Conservation (phyloP, 2,113 vertebrate genomes). For the Pelodiscus sinensis region DNA sequence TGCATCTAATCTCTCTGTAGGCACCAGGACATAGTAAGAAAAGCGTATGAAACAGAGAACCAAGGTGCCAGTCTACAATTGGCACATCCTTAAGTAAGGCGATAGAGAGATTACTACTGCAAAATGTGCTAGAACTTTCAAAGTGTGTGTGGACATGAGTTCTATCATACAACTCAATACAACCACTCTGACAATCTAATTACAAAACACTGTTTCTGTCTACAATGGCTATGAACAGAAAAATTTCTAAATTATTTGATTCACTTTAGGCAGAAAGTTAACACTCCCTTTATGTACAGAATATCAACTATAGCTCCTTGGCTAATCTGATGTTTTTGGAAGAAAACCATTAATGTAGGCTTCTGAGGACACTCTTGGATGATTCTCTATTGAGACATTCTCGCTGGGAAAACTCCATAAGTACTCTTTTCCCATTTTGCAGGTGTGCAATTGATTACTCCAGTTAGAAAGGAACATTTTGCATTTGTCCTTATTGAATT, state of each 20-base stretch:
- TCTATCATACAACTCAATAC: background rate
- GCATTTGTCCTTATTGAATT: no score
- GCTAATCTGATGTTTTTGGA: no score
- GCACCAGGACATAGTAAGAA: background rate
- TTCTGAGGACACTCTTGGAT: background rate
- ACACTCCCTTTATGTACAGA: no score
- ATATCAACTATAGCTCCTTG: no score
- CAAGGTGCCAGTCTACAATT: background rate
- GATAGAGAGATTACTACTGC: background rate
- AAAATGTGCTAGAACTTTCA: background rate
- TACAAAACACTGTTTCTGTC: background rate
- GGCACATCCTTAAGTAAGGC: background rate
- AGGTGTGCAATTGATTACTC: no score
- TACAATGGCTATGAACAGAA: no score
- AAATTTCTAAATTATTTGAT: no score
- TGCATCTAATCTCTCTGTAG: background rate
- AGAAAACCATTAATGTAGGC: background rate
- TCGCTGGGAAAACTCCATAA: background rate
- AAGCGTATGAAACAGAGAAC: background rate
- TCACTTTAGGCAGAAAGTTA: no score
- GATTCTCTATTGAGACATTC: background rate
- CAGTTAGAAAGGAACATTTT: no score
- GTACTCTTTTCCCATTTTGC: no score
- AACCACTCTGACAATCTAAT: background rate
- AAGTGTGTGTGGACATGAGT: background rate